Base-by-base conservation (phyloP, 2,113 vertebrate species). In the Hystrix brachyura region DNA sequence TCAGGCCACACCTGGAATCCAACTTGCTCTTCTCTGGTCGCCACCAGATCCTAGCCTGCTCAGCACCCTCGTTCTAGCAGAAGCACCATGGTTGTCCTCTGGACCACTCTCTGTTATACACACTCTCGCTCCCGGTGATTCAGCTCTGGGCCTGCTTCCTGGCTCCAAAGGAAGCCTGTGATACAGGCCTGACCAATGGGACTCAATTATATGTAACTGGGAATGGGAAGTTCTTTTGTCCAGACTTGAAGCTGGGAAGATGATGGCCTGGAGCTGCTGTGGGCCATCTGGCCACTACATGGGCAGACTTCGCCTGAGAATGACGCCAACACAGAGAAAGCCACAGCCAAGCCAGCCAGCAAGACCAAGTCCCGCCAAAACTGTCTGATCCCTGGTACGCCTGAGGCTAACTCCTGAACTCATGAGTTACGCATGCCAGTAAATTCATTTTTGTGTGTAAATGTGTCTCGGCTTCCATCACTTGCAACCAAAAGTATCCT, bases 171-270 rank as follows among this genome's bases (percentile, higher is more conserved):
- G 53, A 80, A 87, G 25, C 18, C 27, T 48, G 23, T 48, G 23
- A 59, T 19, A 3, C 69, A 72, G 48, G 8, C 18, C 46, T 88
- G 57, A 69, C 65, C 55, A 57, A 1, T 6, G 79, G 14, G 13
- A 80, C 32, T 51, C 57, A 74, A 34, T 38, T 79, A 60, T 14
- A 59, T 7, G 8, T 67, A n/a, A 79, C 0, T 64, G 55, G 48
- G 29, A 84, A 93, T 80, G 64, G 89, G 48, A 64, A 82, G 46
- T 79, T 48, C 57, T 94, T 67, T 60, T 82, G 7, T 79, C 76
- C 96, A 86, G 67, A 87, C 53, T 78, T 82, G 11, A 89, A 87
- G 67, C 83, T 94, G 17, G 19, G n/a, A 92, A 51, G 38, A 82
- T n/a, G 38, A 83, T 7, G 34, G 34, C 48, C 65, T 69, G 62